Evolutionary conservation across 2,113 vertebrate genomes (phyloP), one percentile per base, ranked within the genome.

Genomic region (Microtus oregoni): DNA sequence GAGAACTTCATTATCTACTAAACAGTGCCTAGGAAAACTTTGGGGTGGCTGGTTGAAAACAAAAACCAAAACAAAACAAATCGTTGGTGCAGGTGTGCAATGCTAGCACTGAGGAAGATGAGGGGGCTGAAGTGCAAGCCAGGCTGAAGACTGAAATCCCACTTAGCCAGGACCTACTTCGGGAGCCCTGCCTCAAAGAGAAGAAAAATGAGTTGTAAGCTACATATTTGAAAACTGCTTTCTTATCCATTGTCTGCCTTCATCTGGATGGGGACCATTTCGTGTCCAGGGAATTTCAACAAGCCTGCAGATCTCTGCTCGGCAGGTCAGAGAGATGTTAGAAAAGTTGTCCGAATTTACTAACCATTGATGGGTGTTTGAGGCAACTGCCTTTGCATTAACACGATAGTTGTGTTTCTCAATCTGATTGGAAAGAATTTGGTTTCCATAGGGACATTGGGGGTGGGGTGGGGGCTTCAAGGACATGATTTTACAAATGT

Each of bases 401-500:
- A 96, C 96, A 83, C 96, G 97, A 97, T 91, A 82, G 97, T 94
- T 96, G n/a, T 47, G 63, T 97, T 98, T 97, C 89, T 95, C 97
- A 98, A 96, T 97, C 86, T 2, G 0, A 90, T 77, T 82, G 52
- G 97, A 97, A 98, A 96, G 96, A 97, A 95, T 14, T 88, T 94
- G 86, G 96, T 96, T 95, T 96, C 95, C 77, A 91, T 93, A 93
- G 79, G 95, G 96, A 92, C 96, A 96, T 97, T 97, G 96, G 98
- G 67, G 44, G 19, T 58, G 19, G 58, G 1, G 17, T 58, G 58
- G 79, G 77, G 95, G 87, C 75, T 94, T 91, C 95, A 68, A 97
- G 97, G 98, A 95, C 98, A 97, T 96, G 10, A 94, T 97, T 98
- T 97, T 97, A 96, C 95, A 97, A 96, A 97, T 97, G 98, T 97